Evolutionary conservation across 2,888 invertebrate species (phyloP), one percentile per base, ranked within the genome.

Genomic region (Rhimphoctona megacephalus): DNA sequence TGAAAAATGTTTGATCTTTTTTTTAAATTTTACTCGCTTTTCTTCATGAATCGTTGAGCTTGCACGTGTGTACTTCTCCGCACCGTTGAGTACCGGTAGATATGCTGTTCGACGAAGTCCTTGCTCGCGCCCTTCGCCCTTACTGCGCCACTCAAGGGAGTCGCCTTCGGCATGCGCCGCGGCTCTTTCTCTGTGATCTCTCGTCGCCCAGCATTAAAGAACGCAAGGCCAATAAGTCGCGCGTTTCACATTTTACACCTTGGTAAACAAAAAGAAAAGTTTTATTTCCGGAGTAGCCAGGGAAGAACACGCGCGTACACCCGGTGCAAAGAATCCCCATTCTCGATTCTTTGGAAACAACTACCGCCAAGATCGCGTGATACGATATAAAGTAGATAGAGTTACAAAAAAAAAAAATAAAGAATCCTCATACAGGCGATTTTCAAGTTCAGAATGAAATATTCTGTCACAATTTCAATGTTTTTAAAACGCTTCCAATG

Each of bases 211-310:
- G 19, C 11, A 11, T 67, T 36, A 64, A 43, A 36, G 33, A 79
- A 25, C 43, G 30, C 79, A 25, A 64, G 72, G 72, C 72, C 83
- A 81, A 86, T 86, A 76, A 86, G 86, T 86, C 88, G 88, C 88
- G 83, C 83, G 88, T 90, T 89, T 90, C 88, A 89, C 88, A 88
- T 88, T 88, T 89, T 88, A 87, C 90, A 89, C 89, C 88, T 89
- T 89, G 84, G 86, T 85, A 82, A 88, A 86, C 83, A 81, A 76
- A 77, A 70, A 66, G 73, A 85, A 81, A 85, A 81, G 83, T 66
- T 86, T 88, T 88, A 88, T 89, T 88, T 89, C 87, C 88, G 88
- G 84, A 87, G 39, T 17, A 25, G 43, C 84, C 79, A 73, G 54
- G 43, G 70, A 33, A 43, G 72, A 78, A 43, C 39, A 52, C 30